Evolutionary conservation across 2,113 vertebrate genomes (phyloP), one percentile per base, ranked within the genome.

Genomic region (Elephantulus edwardii): DNA sequence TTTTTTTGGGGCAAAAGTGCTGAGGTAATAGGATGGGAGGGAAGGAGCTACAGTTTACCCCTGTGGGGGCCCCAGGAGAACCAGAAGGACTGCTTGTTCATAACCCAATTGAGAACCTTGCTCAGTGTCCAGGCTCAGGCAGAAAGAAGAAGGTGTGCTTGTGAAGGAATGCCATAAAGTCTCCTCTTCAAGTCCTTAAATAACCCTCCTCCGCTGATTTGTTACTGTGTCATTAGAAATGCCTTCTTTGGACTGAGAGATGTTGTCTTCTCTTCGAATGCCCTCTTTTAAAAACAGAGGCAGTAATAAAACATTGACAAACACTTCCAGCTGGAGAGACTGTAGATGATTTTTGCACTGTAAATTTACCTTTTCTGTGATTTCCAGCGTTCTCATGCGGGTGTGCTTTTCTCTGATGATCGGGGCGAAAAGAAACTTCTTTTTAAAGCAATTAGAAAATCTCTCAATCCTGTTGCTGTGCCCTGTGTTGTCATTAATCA

Each of bases 381-480:
- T 93, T 87, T 74, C n/a, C 56, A 52, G 54, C 28, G 38, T 83
- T 83, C 58, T 74, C 83, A 86, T 56, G 13, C 80, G 17, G 50
- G 28, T 66, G 52, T 56, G 20, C 13, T 90, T 93, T 86, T n/a
- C 50, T 52, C 75, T 79, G 74, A 80, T 80, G 42, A 78, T 62
- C 26, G 75, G 24, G 60, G 86, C 48, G 64, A 87, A 94, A 77
- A 71, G 19, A 33, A 94, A 62, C 54, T 72, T 89, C 62, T 60
- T 89, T 90, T 62, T 46, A 81, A 95, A 74, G 40, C 46, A 86
- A 78, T 86, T 62, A 78, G 78, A 80, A 92, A 89, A 58, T 89
- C 46, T 90, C n/a, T 82, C 56, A 64, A 54, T 91, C 16, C 35
- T 54, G 8, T 35, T 88, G 72, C n/a, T 90, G 16, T 89, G 86